phyloP scores from a whole-genome alignment of 2,888 invertebrate genomes.

The Cryptocephalus primarius region DNA sequence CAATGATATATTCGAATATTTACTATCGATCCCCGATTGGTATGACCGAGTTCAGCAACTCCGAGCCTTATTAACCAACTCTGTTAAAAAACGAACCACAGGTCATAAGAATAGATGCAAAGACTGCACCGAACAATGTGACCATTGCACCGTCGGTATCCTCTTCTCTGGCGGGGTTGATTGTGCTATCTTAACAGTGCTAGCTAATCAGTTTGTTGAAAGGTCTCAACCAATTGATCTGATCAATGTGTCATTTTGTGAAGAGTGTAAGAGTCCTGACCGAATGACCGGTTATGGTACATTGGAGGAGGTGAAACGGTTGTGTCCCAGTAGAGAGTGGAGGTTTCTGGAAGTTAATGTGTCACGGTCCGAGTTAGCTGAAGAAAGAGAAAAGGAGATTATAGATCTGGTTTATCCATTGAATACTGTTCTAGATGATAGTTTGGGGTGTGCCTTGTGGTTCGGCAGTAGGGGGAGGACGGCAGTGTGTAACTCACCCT shows the following conservation, averaged over 20 bases:
- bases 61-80: constrained; percentile 42
- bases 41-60: constrained; percentile 39
- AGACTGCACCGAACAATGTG: constrained; percentile 41
- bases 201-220: constrained; percentile 62
- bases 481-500: constrained; percentile 43
- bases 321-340: no score
- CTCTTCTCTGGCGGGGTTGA: constrained; percentile 96
- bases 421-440: constrained; percentile 86
- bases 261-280: constrained; percentile 12
- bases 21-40: constrained; percentile 26
- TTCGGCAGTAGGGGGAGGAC: constrained; percentile 66
- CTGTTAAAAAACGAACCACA: constrained; percentile 48
- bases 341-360: constrained; percentile 75
- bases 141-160: constrained; percentile 41
- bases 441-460: no score
- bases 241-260: constrained; percentile 88
- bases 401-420: constrained; percentile 76
- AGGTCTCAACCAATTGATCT: constrained; percentile 69
- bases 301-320: constrained; percentile 50
- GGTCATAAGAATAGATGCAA: constrained; percentile 53
- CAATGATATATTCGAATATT: constrained; percentile 29
- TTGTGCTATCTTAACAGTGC: constrained; percentile 77
- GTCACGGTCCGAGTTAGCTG: constrained; percentile 50
- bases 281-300: constrained; percentile 30
- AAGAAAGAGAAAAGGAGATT: constrained; percentile 48